Percentiles rank a stretch among this genome's conserved stretches.
Conservation (phyloP, 2,888 invertebrate genomes). For the Tinea trinotella region DNA sequence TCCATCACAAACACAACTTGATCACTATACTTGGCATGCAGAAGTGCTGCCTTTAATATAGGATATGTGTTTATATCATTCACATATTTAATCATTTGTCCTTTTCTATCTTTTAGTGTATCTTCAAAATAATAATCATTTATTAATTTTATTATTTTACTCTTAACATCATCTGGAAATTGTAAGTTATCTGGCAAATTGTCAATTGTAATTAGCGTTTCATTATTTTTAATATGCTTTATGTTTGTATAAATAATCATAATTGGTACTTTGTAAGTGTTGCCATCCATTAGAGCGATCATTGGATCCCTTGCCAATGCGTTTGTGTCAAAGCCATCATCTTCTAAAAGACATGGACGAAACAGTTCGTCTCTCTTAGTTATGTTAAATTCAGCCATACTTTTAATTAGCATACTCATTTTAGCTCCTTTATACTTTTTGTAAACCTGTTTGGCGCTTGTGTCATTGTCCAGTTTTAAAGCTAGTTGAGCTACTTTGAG, state of each 20-base stretch:
- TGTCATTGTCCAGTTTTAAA: constrained; percentile 43
- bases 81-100: constrained; percentile 21
- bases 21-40: constrained; percentile 36
- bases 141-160: constrained; percentile 38
- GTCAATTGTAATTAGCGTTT: constrained; percentile 33
- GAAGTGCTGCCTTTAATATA: constrained; percentile 38
- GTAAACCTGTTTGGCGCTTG: constrained; percentile 27
- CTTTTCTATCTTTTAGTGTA: not conserved
- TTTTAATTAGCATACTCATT: not conserved
- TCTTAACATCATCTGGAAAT: constrained; percentile 33
- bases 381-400: constrained; percentile 38
- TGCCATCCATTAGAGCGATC: constrained; percentile 32
- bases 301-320: constrained; percentile 43
- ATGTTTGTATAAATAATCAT: constrained; percentile 39
- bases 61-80: constrained; percentile 51
- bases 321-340: constrained; percentile 20
- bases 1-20: constrained; percentile 48
- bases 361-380: constrained; percentile 32
- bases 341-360: constrained; percentile 43
- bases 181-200: constrained; percentile 48
- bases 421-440: constrained; percentile 22
- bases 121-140: constrained; percentile 44
- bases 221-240: too few species aligned
- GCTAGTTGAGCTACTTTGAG: constrained; percentile 38
- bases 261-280: constrained; percentile 41